Evolutionary conservation across 2,113 vertebrate species (phyloP).

Genomic region (Noctilio leporinus): DNA sequence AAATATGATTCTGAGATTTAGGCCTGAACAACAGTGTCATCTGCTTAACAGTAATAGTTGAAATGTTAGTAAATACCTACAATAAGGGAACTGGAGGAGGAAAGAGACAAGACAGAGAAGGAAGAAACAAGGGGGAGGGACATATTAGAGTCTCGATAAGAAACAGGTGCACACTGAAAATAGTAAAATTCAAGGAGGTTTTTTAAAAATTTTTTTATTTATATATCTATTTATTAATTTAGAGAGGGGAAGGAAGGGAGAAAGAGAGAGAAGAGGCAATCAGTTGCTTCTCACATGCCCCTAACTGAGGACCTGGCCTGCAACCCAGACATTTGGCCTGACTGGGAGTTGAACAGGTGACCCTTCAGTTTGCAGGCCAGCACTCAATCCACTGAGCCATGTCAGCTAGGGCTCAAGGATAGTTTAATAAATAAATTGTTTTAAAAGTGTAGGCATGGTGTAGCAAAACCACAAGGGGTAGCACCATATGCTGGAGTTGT

Average conservation of each 20-base stretch:
- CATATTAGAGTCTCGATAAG: background rate
- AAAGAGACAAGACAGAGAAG: background rate
- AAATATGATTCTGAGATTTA: background rate
- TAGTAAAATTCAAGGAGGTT: background rate
- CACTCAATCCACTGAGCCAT: too few species aligned
- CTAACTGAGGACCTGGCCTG: too few species aligned
- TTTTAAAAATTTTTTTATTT: too few species aligned
- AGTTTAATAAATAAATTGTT: background rate
- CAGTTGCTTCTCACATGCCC: too few species aligned
- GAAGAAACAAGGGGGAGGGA: background rate
- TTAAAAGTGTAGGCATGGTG: background rate
- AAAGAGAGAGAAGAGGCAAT: too few species aligned
- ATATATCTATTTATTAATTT: too few species aligned
- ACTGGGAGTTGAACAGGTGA: too few species aligned
- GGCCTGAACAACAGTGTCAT: background rate
- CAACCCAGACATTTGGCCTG: too few species aligned
- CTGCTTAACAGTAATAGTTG: background rate
- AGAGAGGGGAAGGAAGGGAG: too few species aligned
- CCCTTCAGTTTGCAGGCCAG: too few species aligned
- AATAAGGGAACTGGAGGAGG: background rate
- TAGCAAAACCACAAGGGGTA: background rate
- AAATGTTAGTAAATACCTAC: background rate
- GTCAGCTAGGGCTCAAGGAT: too few species aligned
- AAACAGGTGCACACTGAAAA: background rate
- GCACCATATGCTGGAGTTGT: background rate